A percentile compares a stretch with the other conserved stretches of the same genome.
Conservation (phyloP, 1,140 invertebrate genomes). For the Theocolax elegans region DNA sequence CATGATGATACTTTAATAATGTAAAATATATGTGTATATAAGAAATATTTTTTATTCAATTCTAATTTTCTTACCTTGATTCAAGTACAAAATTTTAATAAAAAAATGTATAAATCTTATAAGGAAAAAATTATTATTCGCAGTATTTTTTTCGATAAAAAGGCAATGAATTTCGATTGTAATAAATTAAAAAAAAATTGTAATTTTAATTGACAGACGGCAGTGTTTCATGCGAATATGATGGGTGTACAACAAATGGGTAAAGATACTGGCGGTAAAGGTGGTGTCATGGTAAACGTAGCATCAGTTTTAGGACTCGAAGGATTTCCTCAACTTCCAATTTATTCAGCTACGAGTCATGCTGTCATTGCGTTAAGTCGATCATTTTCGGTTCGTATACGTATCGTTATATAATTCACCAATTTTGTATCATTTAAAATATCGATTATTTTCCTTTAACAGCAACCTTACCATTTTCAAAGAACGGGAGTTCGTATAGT, state of each 20-base stretch:
- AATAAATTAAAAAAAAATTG: too few relatives aligned
- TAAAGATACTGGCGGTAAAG: conserved; percentile 60
- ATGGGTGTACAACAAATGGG: conserved; percentile 65
- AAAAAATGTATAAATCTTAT: neutral
- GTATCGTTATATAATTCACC: too few relatives aligned
- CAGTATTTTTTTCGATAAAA: too few relatives aligned
- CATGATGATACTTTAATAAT: too few relatives aligned
- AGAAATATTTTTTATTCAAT: too few relatives aligned
- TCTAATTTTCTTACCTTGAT: too few relatives aligned
- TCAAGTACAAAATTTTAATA: neutral
- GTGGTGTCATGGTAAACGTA: conserved; percentile 63
- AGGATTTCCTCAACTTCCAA: conserved; percentile 55
- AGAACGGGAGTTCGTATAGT: conserved; percentile 64
- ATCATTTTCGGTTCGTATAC: conserved; percentile 57
- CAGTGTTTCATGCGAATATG: conserved; percentile 62
- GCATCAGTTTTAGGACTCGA: conserved; percentile 63
- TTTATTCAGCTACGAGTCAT: conserved; percentile 68
- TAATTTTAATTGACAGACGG: conserved; percentile 58
- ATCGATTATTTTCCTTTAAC: neutral
- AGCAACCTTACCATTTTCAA: conserved; percentile 63
- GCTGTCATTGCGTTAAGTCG: conserved; percentile 67
- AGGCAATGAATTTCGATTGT: too few relatives aligned
- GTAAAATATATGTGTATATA: too few relatives aligned
- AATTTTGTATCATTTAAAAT: too few relatives aligned
- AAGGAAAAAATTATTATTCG: neutral